A percentile compares a stretch with the other conserved stretches of the same genome.
phyloP scores from a whole-genome alignment of 2,797 vertebrate genomes.

The Gymnoscopelus microlampas region DNA sequence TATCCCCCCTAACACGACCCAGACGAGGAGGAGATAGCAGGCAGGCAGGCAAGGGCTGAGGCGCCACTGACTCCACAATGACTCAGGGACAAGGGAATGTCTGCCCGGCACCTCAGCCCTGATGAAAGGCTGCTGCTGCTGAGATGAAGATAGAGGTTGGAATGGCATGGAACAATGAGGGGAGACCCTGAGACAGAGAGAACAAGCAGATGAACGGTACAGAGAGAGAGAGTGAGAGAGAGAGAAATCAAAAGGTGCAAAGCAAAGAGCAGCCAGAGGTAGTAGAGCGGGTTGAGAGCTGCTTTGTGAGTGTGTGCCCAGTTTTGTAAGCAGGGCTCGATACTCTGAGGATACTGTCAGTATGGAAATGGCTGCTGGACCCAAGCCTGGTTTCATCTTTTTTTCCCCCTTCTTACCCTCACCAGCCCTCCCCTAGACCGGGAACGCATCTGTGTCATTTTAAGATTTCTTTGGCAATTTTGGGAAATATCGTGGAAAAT shows the following conservation, averaged over 20 bases:
- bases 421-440: no score
- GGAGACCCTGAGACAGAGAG: slow-evolving; percentile 9
- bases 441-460: no score
- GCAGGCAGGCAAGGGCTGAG: slow-evolving; percentile 27
- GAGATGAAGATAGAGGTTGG: slow-evolving; percentile 58
- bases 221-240: slow-evolving; percentile 41
- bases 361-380: slow-evolving; percentile 65
- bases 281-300: slow-evolving; percentile 13
- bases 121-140: slow-evolving; percentile 38
- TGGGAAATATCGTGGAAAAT: no score
- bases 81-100: slow-evolving; percentile 73
- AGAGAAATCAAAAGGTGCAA: slow-evolving; percentile 7
- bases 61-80: slow-evolving; percentile 61
- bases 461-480: no score
- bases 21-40: slow-evolving; percentile 63
- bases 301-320: slow-evolving; percentile 51
- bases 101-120: slow-evolving; percentile 62
- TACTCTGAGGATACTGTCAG: slow-evolving; percentile 71
- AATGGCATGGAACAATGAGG: slow-evolving; percentile 2
- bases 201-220: slow-evolving; percentile 43
- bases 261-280: slow-evolving; percentile 1
- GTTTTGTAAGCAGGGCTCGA: slow-evolving; percentile 68
- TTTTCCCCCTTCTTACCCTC: slow-evolving; percentile 24
- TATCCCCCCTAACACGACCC: slow-evolving; percentile 63
- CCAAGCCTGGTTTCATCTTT: slow-evolving; percentile 62